Evolutionary conservation across 2,888 invertebrate species (phyloP).

Genomic region (Globia sparganii): DNA sequence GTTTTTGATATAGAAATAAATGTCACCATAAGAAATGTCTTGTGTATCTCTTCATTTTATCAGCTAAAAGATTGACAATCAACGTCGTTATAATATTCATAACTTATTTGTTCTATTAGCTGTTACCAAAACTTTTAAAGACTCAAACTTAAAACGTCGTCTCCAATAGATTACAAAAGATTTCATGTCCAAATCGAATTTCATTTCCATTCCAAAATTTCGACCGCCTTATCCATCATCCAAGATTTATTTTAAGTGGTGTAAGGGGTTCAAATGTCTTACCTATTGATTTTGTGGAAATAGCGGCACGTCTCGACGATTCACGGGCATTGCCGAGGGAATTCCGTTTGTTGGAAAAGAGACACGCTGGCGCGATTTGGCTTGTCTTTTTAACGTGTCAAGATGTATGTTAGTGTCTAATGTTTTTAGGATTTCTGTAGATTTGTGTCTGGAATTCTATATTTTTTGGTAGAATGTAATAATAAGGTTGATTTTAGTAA

Average conservation of each 20-base stretch:
- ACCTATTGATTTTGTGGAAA: slow-evolving; percentile 82
- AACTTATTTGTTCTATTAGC: not conserved
- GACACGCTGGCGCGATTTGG: slow-evolving; percentile 50
- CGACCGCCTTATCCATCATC: slow-evolving; percentile 57
- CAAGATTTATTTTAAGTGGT: slow-evolving; percentile 62
- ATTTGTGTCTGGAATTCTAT: slow-evolving; percentile 15
- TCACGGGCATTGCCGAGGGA: slow-evolving; percentile 61
- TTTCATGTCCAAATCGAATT: slow-evolving; percentile 44
- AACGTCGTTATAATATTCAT: not conserved
- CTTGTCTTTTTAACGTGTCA: slow-evolving; percentile 63
- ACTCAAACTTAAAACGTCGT: slow-evolving; percentile 9
- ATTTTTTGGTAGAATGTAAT: not conserved
- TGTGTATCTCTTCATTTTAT: not conserved
- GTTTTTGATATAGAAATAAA: not conserved
- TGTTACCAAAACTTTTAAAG: slow-evolving; percentile 5
- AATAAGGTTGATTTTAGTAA: not conserved
- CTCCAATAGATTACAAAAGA: slow-evolving; percentile 38
- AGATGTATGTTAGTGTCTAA: slow-evolving; percentile 47
- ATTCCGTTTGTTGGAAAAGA: slow-evolving; percentile 57
- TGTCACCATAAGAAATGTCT: not conserved
- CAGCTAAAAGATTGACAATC: not conserved
- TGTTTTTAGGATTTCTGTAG: slow-evolving; percentile 44
- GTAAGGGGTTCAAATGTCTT: slow-evolving; percentile 73
- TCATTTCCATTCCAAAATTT: slow-evolving; percentile 48
- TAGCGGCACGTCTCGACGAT: slow-evolving; percentile 73